A percentile compares a stretch with the other conserved stretches of the same genome.
Conservation (phyloP, 2,113 vertebrate genomes). For the Passer domesticus region DNA sequence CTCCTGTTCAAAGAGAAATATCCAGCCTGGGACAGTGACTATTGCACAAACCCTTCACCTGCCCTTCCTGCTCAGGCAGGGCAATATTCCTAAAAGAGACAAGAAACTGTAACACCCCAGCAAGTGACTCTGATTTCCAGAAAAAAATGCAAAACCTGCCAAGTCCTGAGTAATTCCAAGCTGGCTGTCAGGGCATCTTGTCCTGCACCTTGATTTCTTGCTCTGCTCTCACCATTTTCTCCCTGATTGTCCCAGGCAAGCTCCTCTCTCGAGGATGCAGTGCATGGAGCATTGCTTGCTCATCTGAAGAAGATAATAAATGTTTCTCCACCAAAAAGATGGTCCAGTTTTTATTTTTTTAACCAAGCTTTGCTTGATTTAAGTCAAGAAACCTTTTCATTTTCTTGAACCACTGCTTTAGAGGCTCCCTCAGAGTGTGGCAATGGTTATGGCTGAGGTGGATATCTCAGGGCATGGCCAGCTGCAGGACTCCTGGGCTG, state of each 20-base stretch:
- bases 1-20: neutral
- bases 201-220: neutral
- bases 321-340: neutral
- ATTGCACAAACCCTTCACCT: neutral
- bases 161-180: neutral
- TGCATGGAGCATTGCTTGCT: accelerated
- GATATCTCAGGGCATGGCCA: neutral
- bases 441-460: neutral
- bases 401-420: neutral
- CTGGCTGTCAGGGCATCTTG: neutral
- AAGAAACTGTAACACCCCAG: neutral
- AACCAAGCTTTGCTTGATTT: neutral
- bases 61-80: neutral
- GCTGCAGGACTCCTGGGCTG: neutral
- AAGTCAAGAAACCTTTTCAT: neutral
- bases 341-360: neutral
- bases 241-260: neutral
- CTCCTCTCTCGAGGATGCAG: neutral
- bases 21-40: neutral
- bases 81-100: neutral
- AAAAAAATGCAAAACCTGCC: neutral
- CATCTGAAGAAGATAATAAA: neutral
- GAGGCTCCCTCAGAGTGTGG: neutral
- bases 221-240: neutral
- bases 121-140: neutral